A percentile compares a stretch with the other conserved stretches of the same genome.
phyloP scores from a whole-genome alignment of 92 coral and sea anemone species.

The Epizoanthus ramosus region DNA sequence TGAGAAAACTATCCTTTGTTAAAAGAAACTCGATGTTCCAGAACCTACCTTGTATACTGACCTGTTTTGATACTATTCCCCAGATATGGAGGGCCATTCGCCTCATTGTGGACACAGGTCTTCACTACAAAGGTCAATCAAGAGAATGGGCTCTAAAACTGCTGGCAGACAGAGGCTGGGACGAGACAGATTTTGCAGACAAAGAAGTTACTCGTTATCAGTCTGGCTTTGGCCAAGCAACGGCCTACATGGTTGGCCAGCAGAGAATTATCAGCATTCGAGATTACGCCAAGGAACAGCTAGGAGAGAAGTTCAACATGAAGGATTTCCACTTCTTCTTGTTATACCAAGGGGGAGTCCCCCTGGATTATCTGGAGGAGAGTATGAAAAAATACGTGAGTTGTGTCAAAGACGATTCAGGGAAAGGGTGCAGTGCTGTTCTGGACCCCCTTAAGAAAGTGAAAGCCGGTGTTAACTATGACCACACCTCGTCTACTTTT shows the following conservation, averaged over 20 bases:
- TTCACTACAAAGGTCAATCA: slow-evolving; percentile 11
- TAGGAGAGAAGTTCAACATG: slow-evolving; percentile 25
- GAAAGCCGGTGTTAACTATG: slow-evolving; percentile 19
- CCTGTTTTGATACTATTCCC: neutral
- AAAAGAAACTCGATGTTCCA: too few relatives aligned
- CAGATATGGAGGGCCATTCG: slow-evolving; percentile 32
- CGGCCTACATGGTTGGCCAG: slow-evolving; percentile 26
- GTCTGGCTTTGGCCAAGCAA: slow-evolving; percentile 32
- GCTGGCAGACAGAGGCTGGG: slow-evolving; percentile 36
- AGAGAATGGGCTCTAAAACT: slow-evolving; percentile 32
- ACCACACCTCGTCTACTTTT: neutral
- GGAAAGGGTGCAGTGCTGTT: slow-evolving; percentile 10
- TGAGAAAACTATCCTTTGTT: too few relatives aligned
- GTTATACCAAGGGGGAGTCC: slow-evolving; percentile 33
- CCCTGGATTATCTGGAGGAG: slow-evolving; percentile 18
- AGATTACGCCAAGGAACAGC: slow-evolving; percentile 34
- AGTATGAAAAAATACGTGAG: slow-evolving; percentile 19
- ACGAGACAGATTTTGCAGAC: slow-evolving; percentile 2
- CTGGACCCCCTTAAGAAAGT: slow-evolving; percentile 20
- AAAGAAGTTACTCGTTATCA: slow-evolving; percentile 38
- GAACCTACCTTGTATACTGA: too few relatives aligned
- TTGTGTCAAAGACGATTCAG: slow-evolving; percentile 7
- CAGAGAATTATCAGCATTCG: slow-evolving; percentile 20
- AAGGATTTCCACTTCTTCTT: slow-evolving; percentile 37
- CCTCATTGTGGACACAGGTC: slow-evolving; percentile 27